A percentile compares a stretch with the other conserved stretches of the same genome.
Evolutionary conservation across 2,113 vertebrate species (phyloP).

Genomic region (Sardina pilchardus): DNA sequence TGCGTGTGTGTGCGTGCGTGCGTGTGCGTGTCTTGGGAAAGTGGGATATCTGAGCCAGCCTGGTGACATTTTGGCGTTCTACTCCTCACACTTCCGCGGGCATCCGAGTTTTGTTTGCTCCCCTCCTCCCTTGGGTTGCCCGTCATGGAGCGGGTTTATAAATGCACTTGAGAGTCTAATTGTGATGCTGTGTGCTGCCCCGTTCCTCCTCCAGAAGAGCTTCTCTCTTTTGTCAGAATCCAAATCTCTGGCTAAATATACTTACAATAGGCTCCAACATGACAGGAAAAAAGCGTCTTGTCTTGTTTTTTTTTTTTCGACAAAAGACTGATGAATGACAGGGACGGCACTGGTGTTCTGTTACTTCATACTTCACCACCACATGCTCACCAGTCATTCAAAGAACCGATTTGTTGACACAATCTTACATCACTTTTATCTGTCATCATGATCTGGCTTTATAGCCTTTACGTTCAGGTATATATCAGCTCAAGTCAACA

Average conservation of each 20-base stretch:
- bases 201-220: background rate
- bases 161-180: constrained; percentile 14
- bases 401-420: background rate
- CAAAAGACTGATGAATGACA: constrained; percentile 8
- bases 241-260: constrained; percentile 1
- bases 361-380: background rate
- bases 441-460: background rate
- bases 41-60: constrained; percentile 7
- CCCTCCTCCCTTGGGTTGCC: background rate
- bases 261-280: background rate
- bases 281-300: background rate
- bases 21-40: background rate
- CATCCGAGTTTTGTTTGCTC: background rate
- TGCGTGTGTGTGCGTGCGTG: background rate
- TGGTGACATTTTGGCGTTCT: constrained; percentile 6
- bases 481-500: background rate
- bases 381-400: background rate
- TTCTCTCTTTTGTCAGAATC: background rate
- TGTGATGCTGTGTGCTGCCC: background rate
- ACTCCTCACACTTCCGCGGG: background rate
- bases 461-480: background rate
- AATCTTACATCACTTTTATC: background rate
- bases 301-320: background rate
- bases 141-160: background rate
- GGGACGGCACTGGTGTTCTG: background rate